Conservation (phyloP, 2,797 vertebrate species). For the Borostomias antarcticus region DNA sequence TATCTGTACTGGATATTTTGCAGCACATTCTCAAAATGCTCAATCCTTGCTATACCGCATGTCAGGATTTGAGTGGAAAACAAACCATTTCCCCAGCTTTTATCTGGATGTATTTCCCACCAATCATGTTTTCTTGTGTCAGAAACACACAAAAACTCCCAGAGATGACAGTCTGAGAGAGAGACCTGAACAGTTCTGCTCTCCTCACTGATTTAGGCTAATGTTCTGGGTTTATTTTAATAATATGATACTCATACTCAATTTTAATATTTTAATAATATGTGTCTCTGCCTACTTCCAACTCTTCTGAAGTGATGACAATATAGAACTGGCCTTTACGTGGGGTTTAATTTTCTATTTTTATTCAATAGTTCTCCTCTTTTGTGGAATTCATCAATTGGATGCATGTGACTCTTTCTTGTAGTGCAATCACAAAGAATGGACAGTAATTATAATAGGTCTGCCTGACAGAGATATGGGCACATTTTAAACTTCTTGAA, state of each 20-base stretch:
- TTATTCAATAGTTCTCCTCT: constrained; percentile 36
- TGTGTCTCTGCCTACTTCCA: constrained; percentile 60
- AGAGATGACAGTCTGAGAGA: constrained; percentile 54
- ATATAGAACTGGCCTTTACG: constrained; percentile 49
- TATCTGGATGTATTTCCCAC: constrained; percentile 57
- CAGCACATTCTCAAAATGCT: too few species aligned
- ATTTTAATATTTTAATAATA: too few species aligned
- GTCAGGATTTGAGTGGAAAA: constrained; percentile 14
- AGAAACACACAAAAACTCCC: constrained; percentile 46
- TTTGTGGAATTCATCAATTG: constrained; percentile 43
- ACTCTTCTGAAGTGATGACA: constrained; percentile 57
- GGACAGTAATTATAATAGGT: constrained; percentile 67
- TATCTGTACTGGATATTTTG: too few species aligned
- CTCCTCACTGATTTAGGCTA: constrained; percentile 69
- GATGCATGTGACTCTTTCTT: too few species aligned
- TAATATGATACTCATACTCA: too few species aligned
- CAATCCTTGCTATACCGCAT: too few species aligned
- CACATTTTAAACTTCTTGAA: constrained; percentile 66
- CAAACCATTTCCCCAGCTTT: constrained; percentile 48
- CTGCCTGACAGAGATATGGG: constrained; percentile 70
- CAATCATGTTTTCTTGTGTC: constrained; percentile 65
- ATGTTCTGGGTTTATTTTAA: constrained; percentile 69
- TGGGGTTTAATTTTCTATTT: constrained; percentile 41
- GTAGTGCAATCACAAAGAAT: constrained; percentile 68
- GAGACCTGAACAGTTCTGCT: constrained; percentile 66